Evolutionary conservation across 2,113 vertebrate genomes (phyloP), one percentile per base, ranked within the genome.

Genomic region (Tachuris rubrigastra): DNA sequence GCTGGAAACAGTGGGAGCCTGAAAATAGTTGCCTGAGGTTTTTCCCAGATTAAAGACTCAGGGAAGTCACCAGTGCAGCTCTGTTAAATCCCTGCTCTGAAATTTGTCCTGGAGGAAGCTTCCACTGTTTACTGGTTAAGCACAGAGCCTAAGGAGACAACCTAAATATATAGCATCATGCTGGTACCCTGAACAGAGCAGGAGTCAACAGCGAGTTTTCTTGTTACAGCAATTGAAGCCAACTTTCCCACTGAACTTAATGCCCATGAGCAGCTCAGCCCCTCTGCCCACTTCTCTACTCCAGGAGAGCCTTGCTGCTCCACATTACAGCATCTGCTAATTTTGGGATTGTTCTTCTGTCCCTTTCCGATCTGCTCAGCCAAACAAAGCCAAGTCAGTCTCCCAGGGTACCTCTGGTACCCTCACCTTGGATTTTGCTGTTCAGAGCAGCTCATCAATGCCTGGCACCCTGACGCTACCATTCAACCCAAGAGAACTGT

Each of bases 11-110:
- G 68, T 72, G 68, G 42, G 44, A 94, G 60, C n/a, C 60, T 81
- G 87, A 78, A 96, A 94, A 95, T 65, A 88, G 65, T 65, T 92
- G 92, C 92, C 72, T 0, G 49, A 86, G 85, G 80, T 78, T 94
- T 90, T 90, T 68, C 67, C 28, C 62, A 62, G 65, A 75, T 90
- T 95, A 90, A 91, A 94, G 44, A 73, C 68, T 50, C 35, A 81
- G 19, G 39, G 35, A 90, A 93, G 79, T 84, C 76, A 78, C 52
- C 39, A 93, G 55, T 0, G 0, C 42, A 89, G 39, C 47, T 92
- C 39, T 72, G 39, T 63, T 86, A 86, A 74, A 10, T 71, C 87
- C 24, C 76, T 68, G 39, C 44, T 84, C 76, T 72, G 73, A 90
- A 95, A 85, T 81, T 86, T 95, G 65, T 58, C 91, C 69, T 55